Evolutionary conservation across 2,888 invertebrate species (phyloP), one percentile per base, ranked within the genome.

Genomic region (Zygogramma bicolorata): DNA sequence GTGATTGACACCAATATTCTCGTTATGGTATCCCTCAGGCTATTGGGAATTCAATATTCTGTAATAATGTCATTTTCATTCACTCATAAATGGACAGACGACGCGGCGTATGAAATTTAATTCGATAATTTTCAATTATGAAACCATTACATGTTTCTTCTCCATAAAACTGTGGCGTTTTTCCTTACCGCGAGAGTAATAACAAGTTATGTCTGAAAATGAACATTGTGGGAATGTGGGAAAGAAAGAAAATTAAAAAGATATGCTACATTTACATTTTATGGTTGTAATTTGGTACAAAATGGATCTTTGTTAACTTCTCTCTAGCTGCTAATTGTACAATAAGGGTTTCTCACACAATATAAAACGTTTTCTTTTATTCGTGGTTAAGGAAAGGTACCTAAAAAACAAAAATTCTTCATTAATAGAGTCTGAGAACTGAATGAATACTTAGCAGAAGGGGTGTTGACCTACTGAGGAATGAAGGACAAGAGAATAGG

Each of bases 211-310:
- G 57, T 25, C 53, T 25, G 60, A 62, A 65, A 72, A 67, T 65
- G 66, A 71, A 65, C 63, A 75, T 57, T 49, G 65, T 22, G 49
- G 65, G 46, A 40, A 66, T 62, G 53, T 59, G 63, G 53, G 67
- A 49, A 71, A 70, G 71, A 62, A 70, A 61, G 70, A 72, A 70
- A 76, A 74, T 74, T 74, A 70, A 70, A 74, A 76, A 68, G 72
- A 76, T 70, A 76, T 70, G 68, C 72, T 61, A 74, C 73, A 74
- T 74, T 74, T 73, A 76, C 70, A 68, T 68, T 76, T 76, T 70
- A 74, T 76, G 66, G 59, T 65, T 72, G 74, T 70, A 74, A 76
- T 76, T 76, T 68, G 49, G 38, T 57, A 69, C 53, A 62, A 61
- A 71, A 72, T 68, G 70, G 65, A 67, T 72, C 71, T 74, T 72